phyloP scores from a whole-genome alignment of 2,888 invertebrate species.

The Trimorus sp. region DNA sequence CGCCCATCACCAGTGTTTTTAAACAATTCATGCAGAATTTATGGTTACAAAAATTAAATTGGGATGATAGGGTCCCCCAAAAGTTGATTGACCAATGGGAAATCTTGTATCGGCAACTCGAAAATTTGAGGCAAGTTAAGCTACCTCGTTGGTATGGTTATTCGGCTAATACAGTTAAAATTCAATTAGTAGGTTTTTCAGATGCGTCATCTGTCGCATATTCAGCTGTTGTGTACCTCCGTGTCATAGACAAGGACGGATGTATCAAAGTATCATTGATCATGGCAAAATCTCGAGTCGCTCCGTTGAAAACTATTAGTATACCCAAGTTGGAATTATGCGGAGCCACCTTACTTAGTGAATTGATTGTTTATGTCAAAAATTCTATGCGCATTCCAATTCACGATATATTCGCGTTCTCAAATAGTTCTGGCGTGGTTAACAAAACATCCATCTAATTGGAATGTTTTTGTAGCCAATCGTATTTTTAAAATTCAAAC shows the following conservation, averaged over 20 bases:
- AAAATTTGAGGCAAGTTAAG: background rate
- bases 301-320: background rate
- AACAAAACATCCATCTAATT: background rate
- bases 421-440: background rate
- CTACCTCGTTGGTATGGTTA: background rate
- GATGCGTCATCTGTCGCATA: slow-evolving; percentile 1
- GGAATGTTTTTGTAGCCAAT: slow-evolving; percentile 18
- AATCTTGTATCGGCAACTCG: background rate
- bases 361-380: background rate
- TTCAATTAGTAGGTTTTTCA: background rate
- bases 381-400: background rate
- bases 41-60: background rate
- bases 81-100: background rate
- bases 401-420: background rate
- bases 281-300: background rate
- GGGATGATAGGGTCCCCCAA: background rate
- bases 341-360: background rate
- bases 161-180: background rate
- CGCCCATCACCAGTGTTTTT: too few relatives aligned
- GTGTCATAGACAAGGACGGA: background rate
- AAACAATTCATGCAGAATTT: too few relatives aligned
- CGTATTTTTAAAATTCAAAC: background rate
- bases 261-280: background rate
- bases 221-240: background rate
- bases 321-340: background rate